These are phyloP conservation scores for Lycia hirtaria DNA, from an alignment of 2,888 invertebrate genomes.

Conservation along the genomic window DNA sequence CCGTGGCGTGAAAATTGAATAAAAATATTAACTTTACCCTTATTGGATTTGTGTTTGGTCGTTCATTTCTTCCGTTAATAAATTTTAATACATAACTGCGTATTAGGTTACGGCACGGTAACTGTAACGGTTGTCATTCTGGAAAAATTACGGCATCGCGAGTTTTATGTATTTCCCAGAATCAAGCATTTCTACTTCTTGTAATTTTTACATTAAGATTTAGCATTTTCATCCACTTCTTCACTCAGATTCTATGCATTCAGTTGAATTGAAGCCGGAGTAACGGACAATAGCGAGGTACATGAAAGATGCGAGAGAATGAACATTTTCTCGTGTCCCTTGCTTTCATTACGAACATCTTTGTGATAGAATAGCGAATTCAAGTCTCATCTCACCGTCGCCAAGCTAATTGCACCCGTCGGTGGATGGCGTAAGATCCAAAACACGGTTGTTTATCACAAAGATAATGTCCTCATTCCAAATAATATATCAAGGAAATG, in stretches of 20 bases:
- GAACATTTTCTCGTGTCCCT: conserved; percentile 2
- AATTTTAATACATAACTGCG: too few species aligned
- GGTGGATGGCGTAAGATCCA: conserved; percentile 5
- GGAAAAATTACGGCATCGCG: too few species aligned
- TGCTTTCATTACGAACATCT: conserved; percentile 11
- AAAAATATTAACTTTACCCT: conserved; percentile 6
- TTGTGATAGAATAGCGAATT: conserved; percentile 10
- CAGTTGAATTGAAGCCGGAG: not conserved
- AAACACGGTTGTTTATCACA: not conserved
- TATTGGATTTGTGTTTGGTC: conserved; percentile 4
- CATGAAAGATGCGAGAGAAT: conserved; percentile 3
- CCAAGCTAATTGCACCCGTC: conserved; percentile 4
- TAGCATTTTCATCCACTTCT: not conserved
- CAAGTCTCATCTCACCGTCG: not conserved
- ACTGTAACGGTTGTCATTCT: too few species aligned
- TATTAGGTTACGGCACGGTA: too few species aligned
- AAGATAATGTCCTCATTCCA: conserved; percentile 26
- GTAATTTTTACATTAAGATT: not conserved
- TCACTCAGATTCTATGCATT: not conserved
- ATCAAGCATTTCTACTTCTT: too few species aligned
- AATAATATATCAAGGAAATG: conserved; percentile 26
- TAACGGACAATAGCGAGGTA: not conserved
- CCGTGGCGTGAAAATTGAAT: conserved; percentile 2
- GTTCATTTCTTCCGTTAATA: not conserved
- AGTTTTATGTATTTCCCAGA: too few species aligned